Evolutionary conservation across 2,888 invertebrate species (phyloP), one percentile per base, ranked within the genome.

Genomic region (Sphaeridia pumilis): DNA sequence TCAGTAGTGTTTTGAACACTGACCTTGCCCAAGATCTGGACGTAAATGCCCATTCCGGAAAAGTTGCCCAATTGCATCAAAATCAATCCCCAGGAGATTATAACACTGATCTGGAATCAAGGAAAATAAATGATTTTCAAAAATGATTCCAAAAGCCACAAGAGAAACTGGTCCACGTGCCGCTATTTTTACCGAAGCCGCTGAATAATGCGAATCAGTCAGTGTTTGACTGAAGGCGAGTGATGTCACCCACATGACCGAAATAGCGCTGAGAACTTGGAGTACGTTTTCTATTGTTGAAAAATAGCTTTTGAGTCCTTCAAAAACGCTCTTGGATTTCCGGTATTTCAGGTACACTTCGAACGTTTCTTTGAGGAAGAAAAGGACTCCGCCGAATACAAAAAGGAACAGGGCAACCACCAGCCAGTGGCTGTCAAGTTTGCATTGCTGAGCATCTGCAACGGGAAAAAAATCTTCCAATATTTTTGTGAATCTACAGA

Each of bases 41-140:
- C 46, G n/a, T 52, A 46, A 7, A 45, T 46, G 14, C 51, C 51
- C 3, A 52, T 38, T n/a, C 51, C 46, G 21, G 36, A 46, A 3
- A 52, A 27, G 28, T 52, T 52, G 4, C 51, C 51, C 2, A 52
- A 28, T 46, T 52, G 51, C 51, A 52, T 52, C 10, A 52, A n/a
- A 3, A 52, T 46, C 21, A 52, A 27, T 2, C 45, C 46, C 51
- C 51, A 52, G n/a, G 51, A 38, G 2, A 52, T 28, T 4, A 52
- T 36, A 1, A 52, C 41, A 14, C 51, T 52, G 3, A 52, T 26
- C 51, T 51, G 22, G 20, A 34, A 50, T 3, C 44, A 44, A 44
- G 26, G 12, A 41, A 17, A n/a, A n/a, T n/a, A n/a, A n/a, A n/a
- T n/a, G n/a, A n/a, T n/a, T n/a, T n/a, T n/a, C n/a, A n/a, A n/a